Base-by-base conservation (phyloP, 2,797 vertebrate species). In the Florisuga fusca region DNA sequence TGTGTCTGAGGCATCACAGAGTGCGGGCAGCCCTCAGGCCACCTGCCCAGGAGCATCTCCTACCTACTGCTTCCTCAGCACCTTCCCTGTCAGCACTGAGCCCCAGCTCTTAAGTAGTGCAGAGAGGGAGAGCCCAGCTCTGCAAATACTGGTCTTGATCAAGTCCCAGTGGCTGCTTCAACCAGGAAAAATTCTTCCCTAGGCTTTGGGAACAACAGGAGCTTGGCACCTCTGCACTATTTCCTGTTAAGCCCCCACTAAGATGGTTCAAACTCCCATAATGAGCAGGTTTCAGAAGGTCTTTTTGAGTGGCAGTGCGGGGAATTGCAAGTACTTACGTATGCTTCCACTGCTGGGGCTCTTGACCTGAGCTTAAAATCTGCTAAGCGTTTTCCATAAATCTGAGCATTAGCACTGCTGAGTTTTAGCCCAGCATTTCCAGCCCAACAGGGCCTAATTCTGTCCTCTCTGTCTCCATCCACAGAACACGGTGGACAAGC, bases 401-500 rank as follows among this genome's bases (percentile, higher is more conserved):
- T 36, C 19, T 41, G 19, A 6, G 14, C 38, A 41, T 41, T 41
- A 41, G 13, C 38, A 41, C 13, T 41, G 45, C 89, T 92, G 78
- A 94, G 80, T 19, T 93, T 95, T 89, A 89, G 57, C 67, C 66
- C 38, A 5, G 13, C 34, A 5, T 25, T 45, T 81, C 4, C 11
- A 91, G 50, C 53, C 68, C 8, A 3, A 29, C 23, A 72, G 50
- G 50, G 67, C 36, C 82, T 93, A 72, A 95, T 54, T 54, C 62
- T 93, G 33, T 89, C 50, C 79, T 91, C 79, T 87, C 90, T 89
- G 61, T 93, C 77, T 94, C 43, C 95, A 46, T 95, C 88, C 96
- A 36, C 97, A 99, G 99, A 99, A 97, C 96, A 99, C 99, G 0
- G 99, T 99, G 96, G 99, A 99, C 96, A 99, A 99, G 97, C 99